Evolutionary conservation across 30 jellyfish, hydroid and myxozoan species (phyloP).

Genomic region (Hydra vulgaris): DNA sequence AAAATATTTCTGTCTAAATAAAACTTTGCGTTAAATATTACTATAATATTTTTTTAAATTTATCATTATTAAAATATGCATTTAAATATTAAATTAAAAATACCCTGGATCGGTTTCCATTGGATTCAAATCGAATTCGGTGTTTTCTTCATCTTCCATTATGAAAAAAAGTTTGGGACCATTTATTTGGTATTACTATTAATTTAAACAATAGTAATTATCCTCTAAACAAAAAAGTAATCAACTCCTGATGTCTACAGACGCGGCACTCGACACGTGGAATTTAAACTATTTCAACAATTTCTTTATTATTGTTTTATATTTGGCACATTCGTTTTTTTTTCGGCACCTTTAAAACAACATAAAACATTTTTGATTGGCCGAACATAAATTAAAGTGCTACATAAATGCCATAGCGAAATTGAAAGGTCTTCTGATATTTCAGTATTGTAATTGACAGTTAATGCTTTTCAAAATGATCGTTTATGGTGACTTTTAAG

Average conservation of each 20-base stretch:
- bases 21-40: neutral
- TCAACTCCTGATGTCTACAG: slow-evolving; percentile 8
- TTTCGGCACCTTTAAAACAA: slow-evolving; percentile 29
- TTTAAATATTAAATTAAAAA: too few relatives aligned
- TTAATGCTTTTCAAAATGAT: neutral
- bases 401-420: neutral
- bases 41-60: neutral
- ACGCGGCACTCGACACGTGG: slow-evolving; percentile 82
- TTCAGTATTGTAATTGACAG: neutral
- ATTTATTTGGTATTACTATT: neutral
- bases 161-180: slow-evolving; percentile 13
- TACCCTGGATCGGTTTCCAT: slow-evolving; percentile 41
- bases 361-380: slow-evolving; percentile 16
- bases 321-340: slow-evolving; percentile 23
- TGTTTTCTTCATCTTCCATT: slow-evolving; percentile 26
- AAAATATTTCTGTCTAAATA: neutral
- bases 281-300: slow-evolving; percentile 59
- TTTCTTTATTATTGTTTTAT: slow-evolving; percentile 32
- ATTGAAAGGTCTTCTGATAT: neutral
- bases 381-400: neutral
- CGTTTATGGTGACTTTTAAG: too few relatives aligned
- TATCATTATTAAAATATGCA: too few relatives aligned
- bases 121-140: slow-evolving; percentile 25
- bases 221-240: neutral
- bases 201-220: neutral